Base-by-base conservation (phyloP, 2,113 vertebrate genomes). In the Asarcornis scutulata region DNA sequence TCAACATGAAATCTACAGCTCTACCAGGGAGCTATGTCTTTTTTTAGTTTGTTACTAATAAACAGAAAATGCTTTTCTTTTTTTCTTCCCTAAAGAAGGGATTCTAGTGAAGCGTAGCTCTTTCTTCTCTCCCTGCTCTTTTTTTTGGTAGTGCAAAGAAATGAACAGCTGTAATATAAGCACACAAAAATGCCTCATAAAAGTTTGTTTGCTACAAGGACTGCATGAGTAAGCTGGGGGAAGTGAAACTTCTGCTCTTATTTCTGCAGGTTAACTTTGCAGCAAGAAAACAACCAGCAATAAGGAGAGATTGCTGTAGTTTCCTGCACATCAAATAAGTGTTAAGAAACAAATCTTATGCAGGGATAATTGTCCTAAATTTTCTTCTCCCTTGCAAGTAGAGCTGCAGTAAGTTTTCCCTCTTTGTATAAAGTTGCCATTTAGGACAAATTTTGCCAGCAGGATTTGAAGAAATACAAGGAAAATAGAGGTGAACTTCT, bases 121-220 rank as follows among this genome's bases (percentile, higher is more conserved):
- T 73, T 76, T 90, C 34, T 48, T 53, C 42, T 58, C 52, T 58
- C 36, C 23, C n/a, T 36, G 9, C 17, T 15, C 58, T 18, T 52
- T 73, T 74, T 74, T 58, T 83, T 63, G 17, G 26, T 44, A 25
- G 25, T 62, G 67, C 34, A 55, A 62, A 60, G 60, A 87, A 66
- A 34, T 29, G 27, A 96, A 86, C 95, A 97, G 88, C 95, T 98
- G 93, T 69, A 76, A 52, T 67, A 40, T 12, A 68, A 88, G 72
- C 60, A 84, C 25, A 40, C 69, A 50, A 84, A 88, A 95, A 97
- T 85, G 56, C 66, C 73, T 80, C 34, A 55, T 67, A 44, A 62
- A 92, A 82, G 36, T 60, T 90, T 88, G 58, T 89, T 96, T 95
- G 79, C 88, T 66, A 13, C 59, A 90, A 48, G 68, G 52, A 29